A percentile compares a stretch with the other conserved stretches of the same genome.
Evolutionary conservation across 2,113 vertebrate genomes (phyloP).

Genomic region (Cyprinodon tularosa): DNA sequence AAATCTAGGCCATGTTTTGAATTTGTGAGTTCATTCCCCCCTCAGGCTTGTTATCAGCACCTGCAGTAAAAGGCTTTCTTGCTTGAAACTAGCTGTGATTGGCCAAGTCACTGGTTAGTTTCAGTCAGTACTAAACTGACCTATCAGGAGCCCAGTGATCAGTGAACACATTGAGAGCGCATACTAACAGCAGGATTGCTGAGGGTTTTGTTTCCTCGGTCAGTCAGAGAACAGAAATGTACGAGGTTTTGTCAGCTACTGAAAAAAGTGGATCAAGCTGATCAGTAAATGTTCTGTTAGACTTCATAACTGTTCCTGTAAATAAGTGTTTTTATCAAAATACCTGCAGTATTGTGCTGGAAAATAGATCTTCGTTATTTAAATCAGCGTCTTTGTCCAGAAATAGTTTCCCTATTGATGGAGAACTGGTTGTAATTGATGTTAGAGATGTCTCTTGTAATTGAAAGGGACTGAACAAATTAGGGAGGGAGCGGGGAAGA

Average conservation of each 20-base stretch:
- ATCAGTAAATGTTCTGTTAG: not conserved
- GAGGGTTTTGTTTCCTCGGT: conserved; percentile 15
- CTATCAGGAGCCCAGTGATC: not conserved
- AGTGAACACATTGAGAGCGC: not conserved
- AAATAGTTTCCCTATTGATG: not conserved
- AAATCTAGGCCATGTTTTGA: conserved; percentile 47
- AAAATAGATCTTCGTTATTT: not conserved
- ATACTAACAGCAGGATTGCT: not conserved
- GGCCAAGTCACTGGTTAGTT: not conserved
- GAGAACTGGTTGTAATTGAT: not conserved
- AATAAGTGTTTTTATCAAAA: not conserved
- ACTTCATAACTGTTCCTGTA: not conserved
- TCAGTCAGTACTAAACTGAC: conserved; percentile 1
- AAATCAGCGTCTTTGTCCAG: not conserved
- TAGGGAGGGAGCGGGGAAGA: conserved; percentile 14
- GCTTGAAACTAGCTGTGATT: conserved; percentile 15
- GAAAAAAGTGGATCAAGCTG: not conserved
- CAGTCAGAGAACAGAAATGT: not conserved
- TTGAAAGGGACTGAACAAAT: conserved; percentile 24
- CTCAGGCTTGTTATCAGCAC: conserved; percentile 28
- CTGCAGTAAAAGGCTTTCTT: conserved; percentile 29
- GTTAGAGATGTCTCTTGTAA: conserved; percentile 9
- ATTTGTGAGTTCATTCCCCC: conserved; percentile 2
- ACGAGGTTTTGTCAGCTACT: not conserved
- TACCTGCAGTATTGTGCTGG: not conserved